Evolutionary conservation across 2,888 invertebrate species (phyloP).

Genomic region (Acanthosepion lycidas): DNA sequence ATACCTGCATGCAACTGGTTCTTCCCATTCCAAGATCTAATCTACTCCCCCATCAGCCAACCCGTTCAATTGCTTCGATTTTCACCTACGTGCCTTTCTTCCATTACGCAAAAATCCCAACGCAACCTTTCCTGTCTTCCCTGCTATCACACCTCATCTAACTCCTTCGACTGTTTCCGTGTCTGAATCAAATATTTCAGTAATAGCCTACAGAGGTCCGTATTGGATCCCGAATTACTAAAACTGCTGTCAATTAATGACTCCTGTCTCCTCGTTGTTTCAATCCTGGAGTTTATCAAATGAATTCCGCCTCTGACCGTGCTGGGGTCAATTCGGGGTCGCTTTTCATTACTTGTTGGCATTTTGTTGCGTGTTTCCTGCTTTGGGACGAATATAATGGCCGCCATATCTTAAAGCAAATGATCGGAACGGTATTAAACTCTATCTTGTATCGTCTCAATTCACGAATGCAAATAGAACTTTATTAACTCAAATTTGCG

Average conservation of each 20-base stretch:
- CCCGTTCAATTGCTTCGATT: not conserved
- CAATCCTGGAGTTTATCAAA: too few relatives aligned
- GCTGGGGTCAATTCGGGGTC: too few relatives aligned
- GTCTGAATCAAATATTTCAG: not conserved
- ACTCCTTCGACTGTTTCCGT: not conserved
- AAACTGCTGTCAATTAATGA: not conserved
- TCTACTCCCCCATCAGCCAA: not conserved
- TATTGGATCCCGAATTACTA: slow-evolving; percentile 21
- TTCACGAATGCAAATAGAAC: not conserved
- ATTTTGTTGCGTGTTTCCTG: too few relatives aligned
- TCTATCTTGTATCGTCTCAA: not conserved
- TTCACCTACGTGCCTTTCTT: not conserved
- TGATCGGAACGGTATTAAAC: not conserved
- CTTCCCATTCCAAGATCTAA: not conserved
- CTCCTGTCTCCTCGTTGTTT: too few relatives aligned
- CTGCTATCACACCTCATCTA: not conserved
- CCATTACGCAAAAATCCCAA: not conserved
- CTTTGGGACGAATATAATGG: too few relatives aligned
- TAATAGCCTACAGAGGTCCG: not conserved
- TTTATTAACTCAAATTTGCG: not conserved
- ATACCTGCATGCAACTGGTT: not conserved
- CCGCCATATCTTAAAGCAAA: too few relatives aligned
- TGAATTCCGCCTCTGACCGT: too few relatives aligned
- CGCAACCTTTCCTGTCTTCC: not conserved
- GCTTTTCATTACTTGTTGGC: too few relatives aligned